Evolutionary conservation across 2,113 vertebrate species (phyloP).

Genomic region (Gyps fulvus): DNA sequence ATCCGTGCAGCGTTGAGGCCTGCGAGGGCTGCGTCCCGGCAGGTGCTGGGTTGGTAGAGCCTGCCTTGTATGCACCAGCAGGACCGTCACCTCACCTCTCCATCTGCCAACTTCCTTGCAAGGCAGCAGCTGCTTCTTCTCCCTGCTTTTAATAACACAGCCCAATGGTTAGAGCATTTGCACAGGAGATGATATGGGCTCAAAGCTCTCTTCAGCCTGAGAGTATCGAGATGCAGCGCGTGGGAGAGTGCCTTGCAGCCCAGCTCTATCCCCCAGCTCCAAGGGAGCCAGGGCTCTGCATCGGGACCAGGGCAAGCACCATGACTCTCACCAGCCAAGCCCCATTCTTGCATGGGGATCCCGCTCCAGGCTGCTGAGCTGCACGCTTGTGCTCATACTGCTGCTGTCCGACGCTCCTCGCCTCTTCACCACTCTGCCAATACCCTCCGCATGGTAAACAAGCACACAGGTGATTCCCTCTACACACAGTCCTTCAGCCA

Average conservation of each 20-base stretch:
- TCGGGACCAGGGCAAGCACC: background rate
- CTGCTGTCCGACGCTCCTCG: fast-evolving
- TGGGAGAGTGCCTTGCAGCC: background rate
- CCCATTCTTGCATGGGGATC: background rate
- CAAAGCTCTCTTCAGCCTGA: background rate
- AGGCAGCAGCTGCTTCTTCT: background rate
- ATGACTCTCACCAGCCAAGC: background rate
- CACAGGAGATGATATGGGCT: background rate
- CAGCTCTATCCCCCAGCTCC: background rate
- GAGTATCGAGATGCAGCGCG: fast-evolving
- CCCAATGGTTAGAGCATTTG: background rate
- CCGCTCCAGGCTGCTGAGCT: background rate
- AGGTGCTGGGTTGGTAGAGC: background rate
- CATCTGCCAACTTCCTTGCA: background rate
- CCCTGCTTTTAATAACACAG: background rate
- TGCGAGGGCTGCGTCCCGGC: fast-evolving
- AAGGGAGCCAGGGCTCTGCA: background rate
- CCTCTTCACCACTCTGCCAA: background rate
- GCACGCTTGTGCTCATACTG: background rate
- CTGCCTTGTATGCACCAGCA: fast-evolving
- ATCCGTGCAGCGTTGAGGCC: fast-evolving
- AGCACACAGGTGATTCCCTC: background rate
- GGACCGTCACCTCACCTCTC: background rate
- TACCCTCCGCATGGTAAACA: background rate
- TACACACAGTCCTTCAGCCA: background rate